A percentile compares a stretch with the other conserved stretches of the same genome.
phyloP scores from a whole-genome alignment of 2,888 invertebrate species.

The Drosophila buzzatii region DNA sequence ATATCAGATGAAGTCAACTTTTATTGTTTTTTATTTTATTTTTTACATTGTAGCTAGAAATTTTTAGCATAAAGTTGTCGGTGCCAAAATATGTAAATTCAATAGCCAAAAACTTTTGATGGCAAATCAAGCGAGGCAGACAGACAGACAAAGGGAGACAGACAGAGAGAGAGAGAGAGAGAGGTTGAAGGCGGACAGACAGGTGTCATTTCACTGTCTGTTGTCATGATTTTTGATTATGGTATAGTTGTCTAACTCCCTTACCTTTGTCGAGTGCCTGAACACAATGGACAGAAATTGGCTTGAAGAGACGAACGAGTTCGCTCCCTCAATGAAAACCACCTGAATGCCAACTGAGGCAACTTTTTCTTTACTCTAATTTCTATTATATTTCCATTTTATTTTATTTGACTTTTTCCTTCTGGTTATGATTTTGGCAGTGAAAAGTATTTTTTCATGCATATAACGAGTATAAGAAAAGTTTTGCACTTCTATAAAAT shows the following conservation, averaged over 20 bases:
- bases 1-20: constrained; percentile 25
- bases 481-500: constrained; percentile 70
- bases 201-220: constrained; percentile 73
- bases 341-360: constrained; percentile 33
- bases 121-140: constrained; percentile 66
- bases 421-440: no score
- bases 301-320: constrained; percentile 47
- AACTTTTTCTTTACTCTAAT: constrained; percentile 37
- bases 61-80: constrained; percentile 39
- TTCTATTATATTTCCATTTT: constrained; percentile 34
- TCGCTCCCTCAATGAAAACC: constrained; percentile 29
- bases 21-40: constrained; percentile 3
- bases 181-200: constrained; percentile 44
- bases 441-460: constrained; percentile 61
- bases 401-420: constrained; percentile 8
- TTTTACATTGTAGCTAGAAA: constrained; percentile 12
- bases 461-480: constrained; percentile 55
- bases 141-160: constrained; percentile 6
- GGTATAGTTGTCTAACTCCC: constrained; percentile 39
- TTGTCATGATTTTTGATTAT: constrained; percentile 74
- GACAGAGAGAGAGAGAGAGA: neutral
- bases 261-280: neutral
- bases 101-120: constrained; percentile 65
- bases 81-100: constrained; percentile 71
- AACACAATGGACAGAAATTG: constrained; percentile 52